Conservation (phyloP, 2,888 invertebrate genomes). For the Cephus pulcher region DNA sequence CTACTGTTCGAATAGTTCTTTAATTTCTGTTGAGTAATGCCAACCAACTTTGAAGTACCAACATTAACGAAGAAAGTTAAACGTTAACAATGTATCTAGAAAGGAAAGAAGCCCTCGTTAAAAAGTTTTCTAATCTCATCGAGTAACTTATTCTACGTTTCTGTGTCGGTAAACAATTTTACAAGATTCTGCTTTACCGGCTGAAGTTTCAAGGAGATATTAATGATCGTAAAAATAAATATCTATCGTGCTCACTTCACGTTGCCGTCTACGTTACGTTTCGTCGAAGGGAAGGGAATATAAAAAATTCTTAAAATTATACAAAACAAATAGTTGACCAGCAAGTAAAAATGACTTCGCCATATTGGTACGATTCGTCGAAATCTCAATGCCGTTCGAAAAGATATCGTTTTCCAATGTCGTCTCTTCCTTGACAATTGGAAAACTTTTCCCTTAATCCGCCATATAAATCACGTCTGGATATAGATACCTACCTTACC, state of each 20-base stretch:
- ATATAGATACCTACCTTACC: not conserved
- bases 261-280: not conserved
- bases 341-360: conserved; percentile 21
- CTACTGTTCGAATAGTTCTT: too few species aligned
- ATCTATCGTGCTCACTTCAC: not conserved
- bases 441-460: conserved; percentile 58
- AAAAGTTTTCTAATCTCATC: not conserved
- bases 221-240: not conserved
- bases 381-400: conserved; percentile 18
- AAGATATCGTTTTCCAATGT: conserved; percentile 55
- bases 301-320: not conserved
- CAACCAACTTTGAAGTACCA: not conserved
- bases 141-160: not conserved
- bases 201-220: not conserved
- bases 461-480: conserved; percentile 50
- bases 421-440: conserved; percentile 47
- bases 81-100: not conserved
- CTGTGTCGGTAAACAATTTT: not conserved
- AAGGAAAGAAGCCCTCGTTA: not conserved
- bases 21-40: not conserved
- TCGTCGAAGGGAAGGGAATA: too few species aligned
- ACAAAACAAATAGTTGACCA: not conserved
- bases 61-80: not conserved
- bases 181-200: not conserved
- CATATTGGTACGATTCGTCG: conserved; percentile 23